Evolutionary conservation across 2,797 vertebrate species (phyloP), one percentile per base, ranked within the genome.

Genomic region (Sebastes umbrosus): DNA sequence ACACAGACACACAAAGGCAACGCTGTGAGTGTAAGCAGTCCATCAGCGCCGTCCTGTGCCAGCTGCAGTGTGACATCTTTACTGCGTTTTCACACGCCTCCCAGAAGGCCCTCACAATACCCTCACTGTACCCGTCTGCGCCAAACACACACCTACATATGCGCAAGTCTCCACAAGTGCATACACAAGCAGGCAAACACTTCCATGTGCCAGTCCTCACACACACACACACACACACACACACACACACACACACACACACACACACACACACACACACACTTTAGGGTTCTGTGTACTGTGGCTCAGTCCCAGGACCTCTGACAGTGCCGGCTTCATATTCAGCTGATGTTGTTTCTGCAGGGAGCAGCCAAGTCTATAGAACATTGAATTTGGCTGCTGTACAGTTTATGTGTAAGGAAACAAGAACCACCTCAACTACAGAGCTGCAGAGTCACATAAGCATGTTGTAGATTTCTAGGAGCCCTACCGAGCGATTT

Each of bases 31-130:
- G 77, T 75, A 31, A 72, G 89, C 84, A 88, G 89, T 92, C 90
- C 84, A 91, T 91, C 88, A 93, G 90, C 2, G 12, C 75, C 24
- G 75, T 86, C 76, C 91, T 39, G 73, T 92, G 86, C 90, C 88
- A 91, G 91, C 92, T 92, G 91, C 91, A 82, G 73, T 68, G 87
- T 90, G 92, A 94, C 93, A 93, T 94, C 90, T 94, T 94, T 92
- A 93, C 88, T 91, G 89, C 86, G 32, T 90, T 94, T 94, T 95
- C 92, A 93, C 92, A 94, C 89, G 88, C 91, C 88, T 87, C 87
- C 84, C 86, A 80, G 67, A 88, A 87, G 79, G 83, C 82, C 77
- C 65, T 75, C 52, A 94, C 94, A 94, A 95, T 91, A 73, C 88
- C 85, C 79, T 77, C 84, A 92, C 93, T 95, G 93, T 96, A 93